Conservation (phyloP, 1,140 invertebrate species). For the Eriocheir sinensis region DNA sequence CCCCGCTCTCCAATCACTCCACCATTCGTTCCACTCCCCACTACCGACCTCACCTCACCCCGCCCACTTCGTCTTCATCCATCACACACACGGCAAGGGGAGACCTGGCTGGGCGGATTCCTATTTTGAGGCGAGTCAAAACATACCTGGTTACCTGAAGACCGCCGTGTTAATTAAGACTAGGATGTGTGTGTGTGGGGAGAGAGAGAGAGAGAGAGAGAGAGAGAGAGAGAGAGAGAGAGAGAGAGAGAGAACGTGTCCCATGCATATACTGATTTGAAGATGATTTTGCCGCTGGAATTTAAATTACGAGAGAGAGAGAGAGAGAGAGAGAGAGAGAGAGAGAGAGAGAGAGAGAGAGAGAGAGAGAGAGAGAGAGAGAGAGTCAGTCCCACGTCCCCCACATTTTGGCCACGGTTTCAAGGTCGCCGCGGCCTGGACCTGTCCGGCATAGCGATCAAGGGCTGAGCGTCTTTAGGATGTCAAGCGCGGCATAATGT, state of each 20-base stretch:
- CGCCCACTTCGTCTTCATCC: conserved; percentile 19
- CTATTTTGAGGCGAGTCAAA: conserved; percentile 52
- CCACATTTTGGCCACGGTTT: not conserved
- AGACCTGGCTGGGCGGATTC: not conserved
- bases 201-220: conserved; percentile 18
- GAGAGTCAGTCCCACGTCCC: not conserved
- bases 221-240: not conserved
- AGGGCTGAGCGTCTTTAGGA: not conserved
- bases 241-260: not conserved
- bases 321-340: conserved; percentile 54
- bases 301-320: conserved; percentile 44
- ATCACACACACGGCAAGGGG: conserved; percentile 25
- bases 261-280: too few species aligned
- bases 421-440: not conserved
- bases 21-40: conserved; percentile 60
- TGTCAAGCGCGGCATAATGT: not conserved
- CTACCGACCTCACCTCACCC: conserved; percentile 2
- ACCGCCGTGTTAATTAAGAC: conserved; percentile 43
- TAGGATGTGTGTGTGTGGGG: not conserved
- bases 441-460: not conserved
- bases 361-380: conserved; percentile 53
- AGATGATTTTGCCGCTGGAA: too few species aligned
- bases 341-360: conserved; percentile 52
- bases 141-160: conserved; percentile 50
- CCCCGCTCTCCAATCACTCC: conserved; percentile 42